A percentile compares a stretch with the other conserved stretches of the same genome.
These are phyloP conservation scores for Probaryconus sp. DNA, from an alignment of 1,140 invertebrate species.

Conservation along the genomic window DNA sequence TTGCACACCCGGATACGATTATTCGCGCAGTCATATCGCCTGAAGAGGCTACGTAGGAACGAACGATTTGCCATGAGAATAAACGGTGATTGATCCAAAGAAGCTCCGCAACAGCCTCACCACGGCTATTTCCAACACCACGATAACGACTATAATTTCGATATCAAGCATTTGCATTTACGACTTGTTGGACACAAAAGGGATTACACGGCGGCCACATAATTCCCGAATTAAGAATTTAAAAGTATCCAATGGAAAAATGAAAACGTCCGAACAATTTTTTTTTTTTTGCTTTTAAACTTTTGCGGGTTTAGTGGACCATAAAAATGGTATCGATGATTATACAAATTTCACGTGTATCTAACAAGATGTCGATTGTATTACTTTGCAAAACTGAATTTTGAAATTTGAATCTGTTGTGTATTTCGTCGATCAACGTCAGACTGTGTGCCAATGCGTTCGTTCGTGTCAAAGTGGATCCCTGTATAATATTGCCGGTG, in stretches of 20 bases:
- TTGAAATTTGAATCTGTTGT: not conserved
- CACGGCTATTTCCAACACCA: conserved; percentile 15
- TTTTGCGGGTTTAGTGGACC: too few relatives aligned
- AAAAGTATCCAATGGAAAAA: too few relatives aligned
- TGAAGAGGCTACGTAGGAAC: conserved; percentile 15
- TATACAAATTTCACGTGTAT: too few relatives aligned
- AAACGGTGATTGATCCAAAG: conserved; percentile 42
- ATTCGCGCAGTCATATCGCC: conserved; percentile 53
- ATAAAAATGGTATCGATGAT: too few relatives aligned
- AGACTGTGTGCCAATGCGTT: conserved; percentile 15
- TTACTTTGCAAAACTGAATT: too few relatives aligned
- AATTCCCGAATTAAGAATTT: too few relatives aligned
- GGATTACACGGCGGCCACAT: not conserved
- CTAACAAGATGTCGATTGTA: too few relatives aligned
- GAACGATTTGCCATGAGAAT: conserved; percentile 55
- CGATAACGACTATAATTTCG: conserved; percentile 38
- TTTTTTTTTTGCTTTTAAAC: too few relatives aligned
- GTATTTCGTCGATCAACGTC: conserved; percentile 22
- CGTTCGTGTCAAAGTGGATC: conserved; percentile 40
- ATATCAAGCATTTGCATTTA: conserved; percentile 26
- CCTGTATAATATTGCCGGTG: conserved; percentile 40
- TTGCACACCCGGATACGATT: conserved; percentile 55
- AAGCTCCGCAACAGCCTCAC: conserved; percentile 14
- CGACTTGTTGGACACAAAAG: conserved; percentile 12
- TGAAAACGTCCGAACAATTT: too few relatives aligned